Evolutionary conservation across 64 coral and sea anemone species (phyloP).

Genomic region (Stichodactyla mertensii): DNA sequence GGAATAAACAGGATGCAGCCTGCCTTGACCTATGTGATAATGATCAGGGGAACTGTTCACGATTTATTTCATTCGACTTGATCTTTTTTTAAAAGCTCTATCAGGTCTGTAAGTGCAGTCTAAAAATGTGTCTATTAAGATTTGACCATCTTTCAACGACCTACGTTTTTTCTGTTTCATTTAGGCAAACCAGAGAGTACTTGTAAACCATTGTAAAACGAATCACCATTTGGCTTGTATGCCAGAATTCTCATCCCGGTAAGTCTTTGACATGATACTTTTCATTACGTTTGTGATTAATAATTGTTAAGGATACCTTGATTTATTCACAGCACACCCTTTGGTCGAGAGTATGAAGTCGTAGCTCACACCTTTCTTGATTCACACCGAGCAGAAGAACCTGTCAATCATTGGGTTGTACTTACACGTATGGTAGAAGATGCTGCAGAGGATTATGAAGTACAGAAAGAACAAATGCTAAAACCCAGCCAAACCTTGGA

Average conservation of each 20-base stretch:
- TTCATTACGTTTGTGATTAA: background rate
- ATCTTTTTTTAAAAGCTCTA: background rate
- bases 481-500: constrained; percentile 11
- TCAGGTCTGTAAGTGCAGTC: background rate
- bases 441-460: constrained; percentile 46
- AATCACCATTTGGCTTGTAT: constrained; percentile 82
- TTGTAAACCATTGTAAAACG: constrained; percentile 88
- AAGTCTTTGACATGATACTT: constrained; percentile 8
- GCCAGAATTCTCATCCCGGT: constrained; percentile 89
- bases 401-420: constrained; percentile 90
- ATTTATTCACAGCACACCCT: constrained; percentile 58
- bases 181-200: constrained; percentile 86
- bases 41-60: no score
- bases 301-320: no score
- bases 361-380: constrained; percentile 73
- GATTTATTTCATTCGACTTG: no score
- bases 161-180: background rate
- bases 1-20: no score
- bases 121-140: background rate
- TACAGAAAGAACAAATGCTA: constrained; percentile 10
- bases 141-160: background rate
- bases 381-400: constrained; percentile 88
- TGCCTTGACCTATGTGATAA: no score
- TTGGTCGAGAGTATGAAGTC: constrained; percentile 90
- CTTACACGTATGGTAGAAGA: constrained; percentile 44